Conservation (phyloP, 2,888 invertebrate genomes). For the Lapara coniferarum region DNA sequence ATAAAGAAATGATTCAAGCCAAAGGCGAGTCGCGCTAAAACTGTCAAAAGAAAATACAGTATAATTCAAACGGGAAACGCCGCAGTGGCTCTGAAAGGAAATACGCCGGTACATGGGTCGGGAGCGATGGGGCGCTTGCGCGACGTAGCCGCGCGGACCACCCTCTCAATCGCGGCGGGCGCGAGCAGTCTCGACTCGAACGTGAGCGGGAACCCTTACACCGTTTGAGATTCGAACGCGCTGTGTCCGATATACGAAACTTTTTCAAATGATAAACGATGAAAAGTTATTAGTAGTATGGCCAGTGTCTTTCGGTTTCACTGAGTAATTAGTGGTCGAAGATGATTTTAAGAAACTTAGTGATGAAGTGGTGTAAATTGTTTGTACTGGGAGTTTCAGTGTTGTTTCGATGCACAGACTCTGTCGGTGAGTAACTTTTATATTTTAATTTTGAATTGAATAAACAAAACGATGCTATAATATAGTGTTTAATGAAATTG, state of each 20-base stretch:
- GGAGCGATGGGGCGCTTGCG: constrained; percentile 26
- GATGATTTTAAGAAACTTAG: constrained; percentile 54
- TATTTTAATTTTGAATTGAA: neutral
- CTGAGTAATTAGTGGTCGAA: constrained; percentile 25
- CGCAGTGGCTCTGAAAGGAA: constrained; percentile 37
- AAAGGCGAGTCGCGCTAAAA: constrained; percentile 50
- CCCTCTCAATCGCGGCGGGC: constrained; percentile 8
- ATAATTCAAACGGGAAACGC: constrained; percentile 52
- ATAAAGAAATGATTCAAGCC: constrained; percentile 50
- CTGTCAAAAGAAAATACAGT: constrained; percentile 55
- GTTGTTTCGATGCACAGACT: constrained; percentile 74
- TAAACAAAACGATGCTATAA: neutral
- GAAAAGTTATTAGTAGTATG: constrained; percentile 20
- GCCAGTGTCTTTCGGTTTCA: constrained; percentile 28
- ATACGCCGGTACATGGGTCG: constrained; percentile 41
- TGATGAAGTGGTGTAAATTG: constrained; percentile 67
- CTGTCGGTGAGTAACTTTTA: constrained; percentile 66
- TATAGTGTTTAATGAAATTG: neutral
- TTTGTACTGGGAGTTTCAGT: constrained; percentile 75
- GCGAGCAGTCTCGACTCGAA: constrained; percentile 22
- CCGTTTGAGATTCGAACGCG: constrained; percentile 1
- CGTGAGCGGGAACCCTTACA: constrained; percentile 24
- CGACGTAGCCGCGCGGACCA: neutral
- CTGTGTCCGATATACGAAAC: constrained; percentile 34
- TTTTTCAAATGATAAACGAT: constrained; percentile 35